Evolutionary conservation across 2,797 vertebrate species (phyloP), one percentile per base, ranked within the genome.

Genomic region (Gadopsis marmoratus): DNA sequence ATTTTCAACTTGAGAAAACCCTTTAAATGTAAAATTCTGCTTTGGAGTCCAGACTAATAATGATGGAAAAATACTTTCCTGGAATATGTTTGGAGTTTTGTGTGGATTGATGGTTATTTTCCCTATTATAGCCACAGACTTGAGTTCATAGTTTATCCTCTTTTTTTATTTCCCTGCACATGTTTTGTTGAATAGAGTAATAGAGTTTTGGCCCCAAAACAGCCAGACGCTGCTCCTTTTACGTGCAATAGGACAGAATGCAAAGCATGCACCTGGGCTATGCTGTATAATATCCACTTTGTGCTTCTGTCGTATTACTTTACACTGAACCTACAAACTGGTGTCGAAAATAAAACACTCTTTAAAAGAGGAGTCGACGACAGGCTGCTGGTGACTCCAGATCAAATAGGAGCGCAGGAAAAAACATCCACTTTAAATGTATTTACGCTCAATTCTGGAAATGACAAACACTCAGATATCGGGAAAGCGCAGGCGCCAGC

Each of bases 341-440:
- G 41, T 35, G 74, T 84, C 47, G 45, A 39, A 78, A 79, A 83
- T 79, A 71, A 85, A 88, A 86, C 64, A 78, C 82, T 83, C 79
- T 58, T 88, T 82, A 82, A 79, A 58, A 70, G 47, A 73, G 21
- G 77, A 85, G 67, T 76, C 78, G 82, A 79, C 74, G 71, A 82
- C 84, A 88, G 82, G 79, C 83, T 83, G 84, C 79, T n/a, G 74
- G 51, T 26, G 82, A 84, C 74, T 76, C 48, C 82, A 76, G 78
- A 84, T 91, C 88, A 90, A 87, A 92, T 73, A 80, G 73, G 50
- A 84, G 63, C 75, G 76, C 62, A 64, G 66, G 53, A 74, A 59
- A 59, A 59, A 74, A 80, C 85, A 90, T 85, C 90, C 85, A 91
- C 89, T 92, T 90, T 83, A 88, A 83, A 87, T 90, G 89, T 90